Evolutionary conservation across 2,888 invertebrate species (phyloP).

Genomic region (Drosophila atripex): DNA sequence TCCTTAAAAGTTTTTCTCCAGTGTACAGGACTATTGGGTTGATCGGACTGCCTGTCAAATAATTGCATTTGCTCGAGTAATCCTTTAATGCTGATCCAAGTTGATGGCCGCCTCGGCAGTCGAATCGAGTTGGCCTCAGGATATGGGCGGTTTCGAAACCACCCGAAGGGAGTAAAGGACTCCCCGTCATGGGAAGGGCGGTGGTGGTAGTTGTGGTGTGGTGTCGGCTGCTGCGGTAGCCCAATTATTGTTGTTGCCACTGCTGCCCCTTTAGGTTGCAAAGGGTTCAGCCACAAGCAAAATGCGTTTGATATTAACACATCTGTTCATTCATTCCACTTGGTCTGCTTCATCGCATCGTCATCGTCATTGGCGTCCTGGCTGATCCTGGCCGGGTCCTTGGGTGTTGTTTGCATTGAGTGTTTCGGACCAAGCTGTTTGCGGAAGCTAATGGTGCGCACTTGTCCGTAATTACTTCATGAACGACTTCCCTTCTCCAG

Average conservation of each 20-base stretch:
- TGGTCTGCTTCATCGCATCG: slow-evolving; percentile 76
- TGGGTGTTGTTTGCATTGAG: slow-evolving; percentile 49
- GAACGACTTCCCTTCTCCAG: slow-evolving; percentile 28
- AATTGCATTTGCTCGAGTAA: slow-evolving; percentile 84
- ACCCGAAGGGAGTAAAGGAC: slow-evolving; percentile 12
- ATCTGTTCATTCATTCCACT: slow-evolving; percentile 84
- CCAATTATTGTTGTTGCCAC: slow-evolving; percentile 65
- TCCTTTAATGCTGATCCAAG: slow-evolving; percentile 84
- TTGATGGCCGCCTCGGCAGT: slow-evolving; percentile 66
- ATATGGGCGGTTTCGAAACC: slow-evolving; percentile 28
- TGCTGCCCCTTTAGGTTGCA: slow-evolving; percentile 47
- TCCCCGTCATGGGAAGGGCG: neutral
- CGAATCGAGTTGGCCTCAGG: slow-evolving; percentile 38
- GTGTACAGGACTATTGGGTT: slow-evolving; percentile 50
- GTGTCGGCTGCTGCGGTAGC: slow-evolving; percentile 75
- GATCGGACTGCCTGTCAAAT: slow-evolving; percentile 71
- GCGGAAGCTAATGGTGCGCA: slow-evolving; percentile 78
- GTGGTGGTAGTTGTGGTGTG: slow-evolving; percentile 42
- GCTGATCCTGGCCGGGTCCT: slow-evolving; percentile 30
- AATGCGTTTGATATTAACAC: slow-evolving; percentile 83
- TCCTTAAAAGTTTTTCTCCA: neutral
- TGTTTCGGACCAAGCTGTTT: slow-evolving; percentile 63
- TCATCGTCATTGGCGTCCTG: slow-evolving; percentile 33
- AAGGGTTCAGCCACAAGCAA: slow-evolving; percentile 72
- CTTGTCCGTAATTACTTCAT: slow-evolving; percentile 75